A percentile compares a stretch with the other conserved stretches of the same genome.
These are phyloP conservation scores for Garra rufa DNA, from an alignment of 2,113 vertebrate genomes.

Conservation along the genomic window DNA sequence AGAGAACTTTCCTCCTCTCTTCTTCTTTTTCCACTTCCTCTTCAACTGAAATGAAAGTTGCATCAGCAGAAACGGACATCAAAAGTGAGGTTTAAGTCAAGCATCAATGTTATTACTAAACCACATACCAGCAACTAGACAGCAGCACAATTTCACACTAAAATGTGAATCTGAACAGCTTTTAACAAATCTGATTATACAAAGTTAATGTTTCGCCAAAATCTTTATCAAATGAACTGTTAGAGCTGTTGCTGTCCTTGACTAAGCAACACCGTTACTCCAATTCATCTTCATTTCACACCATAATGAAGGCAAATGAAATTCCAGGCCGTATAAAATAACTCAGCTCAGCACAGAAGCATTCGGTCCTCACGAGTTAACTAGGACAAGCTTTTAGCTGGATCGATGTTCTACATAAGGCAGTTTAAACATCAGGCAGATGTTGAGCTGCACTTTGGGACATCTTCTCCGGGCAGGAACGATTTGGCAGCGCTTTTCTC, in stretches of 20 bases:
- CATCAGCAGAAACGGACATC: background rate
- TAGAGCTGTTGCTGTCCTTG: background rate
- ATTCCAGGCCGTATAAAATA: background rate
- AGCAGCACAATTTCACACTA: background rate
- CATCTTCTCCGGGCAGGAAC: background rate
- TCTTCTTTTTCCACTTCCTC: background rate
- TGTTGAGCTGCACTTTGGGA: slow-evolving; percentile 28
- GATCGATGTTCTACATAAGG: slow-evolving; percentile 31
- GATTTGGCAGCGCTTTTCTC: slow-evolving; percentile 21
- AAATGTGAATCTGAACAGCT: background rate
- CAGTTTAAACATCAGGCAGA: slow-evolving; percentile 9
- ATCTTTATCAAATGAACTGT: background rate
- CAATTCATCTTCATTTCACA: background rate
- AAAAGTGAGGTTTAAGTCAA: background rate
- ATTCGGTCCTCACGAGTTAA: background rate
- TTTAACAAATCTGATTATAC: background rate
- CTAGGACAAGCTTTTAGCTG: slow-evolving; percentile 22
- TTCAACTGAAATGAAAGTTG: background rate
- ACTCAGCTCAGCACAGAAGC: background rate
- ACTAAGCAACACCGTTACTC: background rate
- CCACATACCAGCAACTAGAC: background rate
- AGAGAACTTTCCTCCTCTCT: background rate
- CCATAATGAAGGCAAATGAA: slow-evolving; percentile 1
- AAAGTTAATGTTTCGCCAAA: background rate
- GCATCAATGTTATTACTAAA: background rate